Evolutionary conservation across 2,113 vertebrate genomes (phyloP).

Genomic region (Nibea albiflora): DNA sequence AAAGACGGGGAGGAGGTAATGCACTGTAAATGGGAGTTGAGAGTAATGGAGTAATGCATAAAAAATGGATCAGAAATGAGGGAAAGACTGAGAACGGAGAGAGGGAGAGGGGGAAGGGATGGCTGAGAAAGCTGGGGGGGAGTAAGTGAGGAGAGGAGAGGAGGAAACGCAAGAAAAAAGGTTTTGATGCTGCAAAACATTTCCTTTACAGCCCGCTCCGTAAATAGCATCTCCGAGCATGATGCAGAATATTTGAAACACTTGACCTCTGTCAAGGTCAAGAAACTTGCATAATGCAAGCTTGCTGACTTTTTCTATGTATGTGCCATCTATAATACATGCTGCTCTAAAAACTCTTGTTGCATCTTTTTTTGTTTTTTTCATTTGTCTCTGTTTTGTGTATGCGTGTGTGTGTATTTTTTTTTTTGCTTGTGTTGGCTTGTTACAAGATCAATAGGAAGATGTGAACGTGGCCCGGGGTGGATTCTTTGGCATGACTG

Average conservation of each 20-base stretch:
- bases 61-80: conserved; percentile 82
- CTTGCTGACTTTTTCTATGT: conserved; percentile 41
- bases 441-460: conserved; percentile 51
- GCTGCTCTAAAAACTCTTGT: conserved; percentile 56
- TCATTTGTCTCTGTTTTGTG: conserved; percentile 8
- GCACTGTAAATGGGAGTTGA: conserved; percentile 76
- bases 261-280: conserved; percentile 64
- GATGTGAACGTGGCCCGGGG: conserved; percentile 49
- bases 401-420: conserved; percentile 23
- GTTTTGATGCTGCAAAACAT: conserved; percentile 53
- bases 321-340: conserved; percentile 47
- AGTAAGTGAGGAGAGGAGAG: conserved; percentile 54
- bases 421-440: conserved; percentile 30
- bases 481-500: conserved; percentile 58
- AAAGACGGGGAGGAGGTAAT: conserved; percentile 70
- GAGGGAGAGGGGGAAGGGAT: conserved; percentile 36
- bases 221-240: conserved; percentile 44
- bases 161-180: conserved; percentile 37
- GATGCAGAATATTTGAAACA: conserved; percentile 45
- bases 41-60: conserved; percentile 80
- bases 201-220: conserved; percentile 23
- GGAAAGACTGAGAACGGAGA: conserved; percentile 58
- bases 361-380: conserved; percentile 54
- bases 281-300: conserved; percentile 40
- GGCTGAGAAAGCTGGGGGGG: conserved; percentile 11